A percentile compares a stretch with the other conserved stretches of the same genome.
phyloP scores from a whole-genome alignment of 2,888 invertebrate genomes.

The Amaurobius ferox region DNA sequence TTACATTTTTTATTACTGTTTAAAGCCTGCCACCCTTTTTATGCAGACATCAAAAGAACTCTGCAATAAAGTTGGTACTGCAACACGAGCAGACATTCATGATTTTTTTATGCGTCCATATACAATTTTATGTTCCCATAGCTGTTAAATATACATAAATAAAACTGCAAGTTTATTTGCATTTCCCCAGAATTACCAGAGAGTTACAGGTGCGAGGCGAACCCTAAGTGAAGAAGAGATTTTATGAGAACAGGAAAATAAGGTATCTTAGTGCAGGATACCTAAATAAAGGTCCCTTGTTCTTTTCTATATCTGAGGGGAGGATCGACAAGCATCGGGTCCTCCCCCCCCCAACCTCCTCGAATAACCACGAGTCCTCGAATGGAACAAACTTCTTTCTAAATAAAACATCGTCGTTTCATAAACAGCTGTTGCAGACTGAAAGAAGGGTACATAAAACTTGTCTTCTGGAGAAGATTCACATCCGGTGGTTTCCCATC shows the following conservation, averaged over 20 bases:
- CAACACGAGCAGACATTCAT: neutral
- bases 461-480: conserved; percentile 3
- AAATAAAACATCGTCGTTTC: conserved; percentile 9
- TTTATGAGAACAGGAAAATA: neutral
- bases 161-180: neutral
- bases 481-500: conserved; percentile 22
- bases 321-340: neutral
- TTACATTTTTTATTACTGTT: neutral
- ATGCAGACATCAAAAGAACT: neutral
- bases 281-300: neutral
- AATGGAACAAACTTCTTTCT: neutral
- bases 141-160: conserved; percentile 2
- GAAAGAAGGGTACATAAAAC: conserved; percentile 21
- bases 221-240: too few species aligned
- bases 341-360: neutral
- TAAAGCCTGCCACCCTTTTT: neutral
- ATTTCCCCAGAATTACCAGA: neutral
- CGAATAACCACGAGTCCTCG: neutral
- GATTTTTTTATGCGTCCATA: neutral
- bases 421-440: conserved; percentile 18
- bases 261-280: neutral
- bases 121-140: neutral
- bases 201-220: neutral
- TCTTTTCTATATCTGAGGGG: neutral
- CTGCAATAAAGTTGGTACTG: neutral